These are phyloP conservation scores for Musca vetustissima DNA, from an alignment of 1,140 invertebrate genomes.

Conservation along the genomic window DNA sequence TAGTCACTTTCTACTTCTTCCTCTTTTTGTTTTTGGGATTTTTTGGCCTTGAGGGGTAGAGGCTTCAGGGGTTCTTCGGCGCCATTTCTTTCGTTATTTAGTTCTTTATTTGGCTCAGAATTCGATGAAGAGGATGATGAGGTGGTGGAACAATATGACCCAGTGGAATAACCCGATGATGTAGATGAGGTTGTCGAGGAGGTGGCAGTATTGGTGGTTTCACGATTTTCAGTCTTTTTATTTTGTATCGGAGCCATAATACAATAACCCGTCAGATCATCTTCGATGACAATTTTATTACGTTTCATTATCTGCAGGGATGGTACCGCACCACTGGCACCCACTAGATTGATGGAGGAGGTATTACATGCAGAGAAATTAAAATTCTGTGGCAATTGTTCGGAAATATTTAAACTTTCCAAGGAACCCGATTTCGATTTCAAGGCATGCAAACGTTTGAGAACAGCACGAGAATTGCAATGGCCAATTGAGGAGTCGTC, in stretches of 20 bases:
- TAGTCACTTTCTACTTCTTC: not conserved
- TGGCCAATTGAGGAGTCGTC: conserved; percentile 38
- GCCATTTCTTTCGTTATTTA: not conserved
- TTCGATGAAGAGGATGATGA: conserved; percentile 36
- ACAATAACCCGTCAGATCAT: conserved; percentile 51
- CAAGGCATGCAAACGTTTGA: not conserved
- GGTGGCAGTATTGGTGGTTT: conserved; percentile 24
- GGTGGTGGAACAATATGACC: conserved; percentile 45
- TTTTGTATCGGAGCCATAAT: conserved; percentile 52
- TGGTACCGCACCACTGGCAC: conserved; percentile 41
- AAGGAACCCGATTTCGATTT: conserved; percentile 37
- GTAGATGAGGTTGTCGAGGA: conserved; percentile 41
- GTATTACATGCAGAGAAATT: conserved; percentile 51
- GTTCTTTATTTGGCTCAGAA: not conserved
- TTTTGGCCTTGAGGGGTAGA: too few species aligned
- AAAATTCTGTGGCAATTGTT: conserved; percentile 48
- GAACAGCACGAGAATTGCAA: not conserved
- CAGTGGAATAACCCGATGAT: conserved; percentile 49
- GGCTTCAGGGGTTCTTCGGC: too few species aligned
- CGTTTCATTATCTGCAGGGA: conserved; percentile 26
- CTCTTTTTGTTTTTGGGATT: not conserved
- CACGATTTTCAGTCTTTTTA: conserved; percentile 27
- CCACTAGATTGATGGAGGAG: conserved; percentile 51
- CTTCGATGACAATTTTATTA: conserved; percentile 43
- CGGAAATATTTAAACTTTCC: conserved; percentile 47